A percentile compares a stretch with the other conserved stretches of the same genome.
These are phyloP conservation scores for Dipodomys ordii DNA, from an alignment of 2,113 vertebrate species.

Conservation along the genomic window DNA sequence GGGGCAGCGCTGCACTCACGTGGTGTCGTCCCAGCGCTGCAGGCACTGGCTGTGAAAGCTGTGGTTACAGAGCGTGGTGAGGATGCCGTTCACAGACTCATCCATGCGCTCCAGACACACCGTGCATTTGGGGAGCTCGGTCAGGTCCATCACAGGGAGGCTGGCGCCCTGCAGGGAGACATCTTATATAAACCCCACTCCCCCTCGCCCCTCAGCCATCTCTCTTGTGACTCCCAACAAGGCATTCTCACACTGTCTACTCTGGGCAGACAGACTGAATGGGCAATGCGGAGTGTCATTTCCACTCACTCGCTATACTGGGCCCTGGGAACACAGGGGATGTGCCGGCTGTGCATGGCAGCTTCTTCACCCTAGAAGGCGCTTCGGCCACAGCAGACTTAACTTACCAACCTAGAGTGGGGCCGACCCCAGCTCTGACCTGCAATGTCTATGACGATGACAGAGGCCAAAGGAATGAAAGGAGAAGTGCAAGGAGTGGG, in stretches of 20 bases:
- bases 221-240: neutral
- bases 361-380: neutral
- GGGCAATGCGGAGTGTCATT: neutral
- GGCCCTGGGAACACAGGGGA: neutral
- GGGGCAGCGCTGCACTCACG: constrained; percentile 88
- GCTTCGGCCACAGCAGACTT: neutral
- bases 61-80: constrained; percentile 98
- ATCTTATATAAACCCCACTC: neutral
- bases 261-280: constrained; percentile 24
- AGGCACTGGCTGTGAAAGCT: constrained; percentile 99
- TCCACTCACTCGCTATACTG: neutral
- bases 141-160: constrained; percentile 98
- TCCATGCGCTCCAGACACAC: constrained; percentile 99
- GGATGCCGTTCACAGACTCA: constrained; percentile 97
- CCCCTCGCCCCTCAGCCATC: neutral
- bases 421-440: neutral
- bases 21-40: constrained; percentile 98
- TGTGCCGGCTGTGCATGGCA: neutral
- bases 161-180: constrained; percentile 93
- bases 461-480: neutral
- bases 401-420: neutral
- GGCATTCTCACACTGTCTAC: neutral
- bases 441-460: neutral
- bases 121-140: constrained; percentile 97
- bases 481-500: neutral